phyloP scores from a whole-genome alignment of 2,888 invertebrate genomes.

The Spilarctia lutea region DNA sequence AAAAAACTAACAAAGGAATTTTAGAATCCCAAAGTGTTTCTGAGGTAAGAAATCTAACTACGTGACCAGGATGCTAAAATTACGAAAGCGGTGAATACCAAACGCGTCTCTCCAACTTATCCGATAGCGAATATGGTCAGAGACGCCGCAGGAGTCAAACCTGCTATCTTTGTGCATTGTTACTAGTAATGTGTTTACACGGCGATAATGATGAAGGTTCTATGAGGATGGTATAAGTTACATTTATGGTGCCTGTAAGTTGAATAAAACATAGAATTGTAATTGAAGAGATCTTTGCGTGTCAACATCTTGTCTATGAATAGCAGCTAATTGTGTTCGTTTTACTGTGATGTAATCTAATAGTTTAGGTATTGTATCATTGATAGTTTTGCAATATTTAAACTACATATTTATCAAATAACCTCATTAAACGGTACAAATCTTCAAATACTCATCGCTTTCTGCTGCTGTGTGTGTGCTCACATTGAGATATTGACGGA shows the following conservation, averaged over 20 bases:
- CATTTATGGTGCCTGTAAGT: constrained; percentile 1
- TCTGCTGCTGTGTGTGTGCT: not conserved
- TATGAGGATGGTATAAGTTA: constrained; percentile 27
- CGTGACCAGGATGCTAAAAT: constrained; percentile 70
- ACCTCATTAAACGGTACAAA: no score
- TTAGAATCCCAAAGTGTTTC: constrained; percentile 64
- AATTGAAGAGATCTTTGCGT: constrained; percentile 27
- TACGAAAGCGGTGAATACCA: constrained; percentile 60
- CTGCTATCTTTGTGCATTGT: constrained; percentile 50
- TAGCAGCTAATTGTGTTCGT: constrained; percentile 28
- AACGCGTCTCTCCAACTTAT: constrained; percentile 64
- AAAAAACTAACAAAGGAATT: constrained; percentile 65
- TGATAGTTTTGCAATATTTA: not conserved
- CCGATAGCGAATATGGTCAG: constrained; percentile 67
- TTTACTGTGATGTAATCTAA: not conserved
- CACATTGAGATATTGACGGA: not conserved
- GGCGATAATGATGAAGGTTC: constrained; percentile 43
- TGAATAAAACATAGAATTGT: constrained; percentile 45
- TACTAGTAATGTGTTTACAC: constrained; percentile 42
- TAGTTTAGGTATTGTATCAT: not conserved
- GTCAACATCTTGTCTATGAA: constrained; percentile 26
- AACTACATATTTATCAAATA: not conserved
- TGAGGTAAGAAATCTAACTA: constrained; percentile 64
- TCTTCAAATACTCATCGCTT: not conserved
- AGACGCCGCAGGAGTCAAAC: constrained; percentile 56